Conservation (phyloP, 1,140 invertebrate species). For the Portunus trituberculatus region DNA sequence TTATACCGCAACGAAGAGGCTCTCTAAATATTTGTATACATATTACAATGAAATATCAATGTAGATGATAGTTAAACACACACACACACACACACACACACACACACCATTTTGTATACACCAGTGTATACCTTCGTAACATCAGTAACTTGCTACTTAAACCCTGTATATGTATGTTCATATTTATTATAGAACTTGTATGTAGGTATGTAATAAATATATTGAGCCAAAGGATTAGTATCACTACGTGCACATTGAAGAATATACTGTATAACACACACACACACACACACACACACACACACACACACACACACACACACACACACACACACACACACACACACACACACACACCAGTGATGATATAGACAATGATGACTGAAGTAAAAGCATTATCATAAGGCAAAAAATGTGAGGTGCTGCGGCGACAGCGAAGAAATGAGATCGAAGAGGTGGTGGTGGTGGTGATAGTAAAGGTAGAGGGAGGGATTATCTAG, state of each 20-base stretch:
- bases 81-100: constrained; percentile 1
- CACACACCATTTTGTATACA: background rate
- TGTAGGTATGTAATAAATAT: background rate
- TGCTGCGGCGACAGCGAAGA: background rate
- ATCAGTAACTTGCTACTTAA: background rate
- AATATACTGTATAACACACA: background rate
- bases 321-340: constrained; percentile 11
- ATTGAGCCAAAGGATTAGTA: background rate
- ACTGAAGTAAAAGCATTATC: background rate
- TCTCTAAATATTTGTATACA: background rate
- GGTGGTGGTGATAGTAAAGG: background rate
- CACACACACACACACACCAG: background rate
- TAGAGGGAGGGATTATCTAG: background rate
- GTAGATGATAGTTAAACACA: background rate
- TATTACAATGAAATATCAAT: background rate
- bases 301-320: constrained; percentile 1
- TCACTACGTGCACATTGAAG: background rate
- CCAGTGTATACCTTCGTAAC: background rate
- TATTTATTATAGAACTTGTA: background rate
- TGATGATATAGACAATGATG: constrained; percentile 23
- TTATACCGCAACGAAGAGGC: background rate
- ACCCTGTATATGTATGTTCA: background rate
- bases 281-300: background rate
- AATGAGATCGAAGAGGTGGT: background rate
- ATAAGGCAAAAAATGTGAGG: background rate